Base-by-base conservation (phyloP, 1,140 invertebrate genomes). In the Drosophila pruinosa region DNA sequence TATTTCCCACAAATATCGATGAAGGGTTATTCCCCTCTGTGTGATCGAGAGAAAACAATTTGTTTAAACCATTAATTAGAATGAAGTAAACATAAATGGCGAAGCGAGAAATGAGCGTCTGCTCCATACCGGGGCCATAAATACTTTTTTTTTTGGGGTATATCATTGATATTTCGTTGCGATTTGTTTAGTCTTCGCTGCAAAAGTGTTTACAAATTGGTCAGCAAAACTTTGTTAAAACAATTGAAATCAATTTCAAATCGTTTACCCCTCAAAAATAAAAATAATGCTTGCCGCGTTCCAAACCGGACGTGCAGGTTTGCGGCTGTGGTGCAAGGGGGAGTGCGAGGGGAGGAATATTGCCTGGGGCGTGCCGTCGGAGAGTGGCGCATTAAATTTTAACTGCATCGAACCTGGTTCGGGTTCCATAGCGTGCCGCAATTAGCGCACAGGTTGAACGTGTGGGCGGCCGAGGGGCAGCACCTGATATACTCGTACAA, bases 31-130 rank as follows among this genome's bases (percentile, higher is more conserved):
- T 17, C 14, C 8, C 26, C 26, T 14, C 10, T 15, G 36, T 15
- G 39, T 15, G 15, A 50, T 57, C 34, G 26, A 34, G 22, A 39
- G 59, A 48, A 38, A 65, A 58, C 39, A 70, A 63, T 53, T 77
- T 88, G 78, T 88, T 88, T 88, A 88, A 82, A 88, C 78, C 88
- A 82, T 88, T 78, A 82, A 88, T 88, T 88, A 68, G 78, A 38
- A 61, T 75, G 52, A 59, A 74, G 62, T 88, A 88, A 88, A 88
- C 75, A 88, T 68, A 76, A 75, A 76, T 59, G 17, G 61, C 52
- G 19, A 50, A 24, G 24, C 47, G 47, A 43, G 38, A 14, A 31
- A 34, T 3, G 6, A 24, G 36, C 21, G 39, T 36, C 19, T 34
- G 58, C 41, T 54, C 38, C 43, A 58, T 39, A 15, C 45, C 38